Base-by-base conservation (phyloP, 2,797 vertebrate species). In the Hybognathus amarus region DNA sequence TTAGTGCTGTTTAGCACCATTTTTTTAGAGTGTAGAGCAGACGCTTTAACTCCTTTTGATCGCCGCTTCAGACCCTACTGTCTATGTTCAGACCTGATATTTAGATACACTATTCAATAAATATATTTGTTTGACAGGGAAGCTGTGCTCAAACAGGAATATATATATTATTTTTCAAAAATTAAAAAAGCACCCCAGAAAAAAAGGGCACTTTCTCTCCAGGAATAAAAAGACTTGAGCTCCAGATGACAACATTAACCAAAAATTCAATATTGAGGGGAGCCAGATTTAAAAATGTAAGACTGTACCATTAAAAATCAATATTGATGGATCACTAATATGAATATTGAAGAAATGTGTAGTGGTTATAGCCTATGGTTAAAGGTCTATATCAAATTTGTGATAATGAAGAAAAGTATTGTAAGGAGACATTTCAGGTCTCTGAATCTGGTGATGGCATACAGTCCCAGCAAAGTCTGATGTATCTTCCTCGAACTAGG, bases 381-480 rank as follows among this genome's bases (percentile, higher is more conserved):
- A 27, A 4, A 61, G 13, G 27, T 47, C 13, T 52, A n/a, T 38
- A 20, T 24, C 45, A 52, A 18, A 79, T 66, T 47, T 15, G 68
- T 45, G 45, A 45, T 27, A 15, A 42, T 11, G 38, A 59, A n/a
- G 33, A 59, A 69, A 22, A 63, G 22, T 38, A n/a, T 24, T 76
- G 54, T 56, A 59, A 38, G 27, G 8, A 30, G 38, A 18, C 56
- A 47, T 76, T 18, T 54, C 33, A 38, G 7, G 4, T 15, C 0
- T 38, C 2, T 24, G 52, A 59, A 61, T 61, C 12, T 64, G 59
- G 9, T 47, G 33, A 33, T 27, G 38, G 15, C 24, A 47, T 45
- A 77, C 15, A 77, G 54, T 18, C 56, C n/a, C 17, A 77, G 56
- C n/a, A 77, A 77, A n/a, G 33, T 59, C 22, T 76, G 73, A 36